These are phyloP conservation scores for Gallinago paraguaiae DNA, from an alignment of 2,113 vertebrate genomes.

Conservation along the genomic window DNA sequence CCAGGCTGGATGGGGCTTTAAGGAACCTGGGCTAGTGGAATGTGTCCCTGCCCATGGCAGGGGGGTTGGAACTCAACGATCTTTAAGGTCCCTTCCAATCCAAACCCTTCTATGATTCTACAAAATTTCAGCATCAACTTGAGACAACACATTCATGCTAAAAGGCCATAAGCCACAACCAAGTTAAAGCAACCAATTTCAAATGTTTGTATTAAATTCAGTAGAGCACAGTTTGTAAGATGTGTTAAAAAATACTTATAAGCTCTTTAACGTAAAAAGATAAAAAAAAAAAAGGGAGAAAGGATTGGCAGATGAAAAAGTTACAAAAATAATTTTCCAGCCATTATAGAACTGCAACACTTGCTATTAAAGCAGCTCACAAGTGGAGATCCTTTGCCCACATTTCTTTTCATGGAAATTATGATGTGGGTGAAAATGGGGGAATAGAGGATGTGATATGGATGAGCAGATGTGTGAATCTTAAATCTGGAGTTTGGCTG, in stretches of 20 bases:
- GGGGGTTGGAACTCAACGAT: no score
- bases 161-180: not conserved
- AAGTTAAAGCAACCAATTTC: not conserved
- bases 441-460: not conserved
- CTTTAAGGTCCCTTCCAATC: no score
- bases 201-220: not conserved
- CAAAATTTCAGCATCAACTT: not conserved
- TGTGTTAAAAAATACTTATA: not conserved
- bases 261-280: not conserved
- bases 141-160: not conserved
- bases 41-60: no score
- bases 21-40: no score
- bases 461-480: not conserved
- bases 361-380: not conserved
- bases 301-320: not conserved
- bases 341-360: not conserved
- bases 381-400: not conserved
- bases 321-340: not conserved
- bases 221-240: not conserved
- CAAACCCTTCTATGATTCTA: no score
- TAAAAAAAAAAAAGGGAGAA: not conserved
- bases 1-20: no score
- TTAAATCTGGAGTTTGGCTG: not conserved
- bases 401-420: not conserved
- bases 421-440: not conserved